Percentiles rank a stretch among this genome's conserved stretches.
Conservation (phyloP, 2,113 vertebrate genomes). For the Laterallus jamaicensis region DNA sequence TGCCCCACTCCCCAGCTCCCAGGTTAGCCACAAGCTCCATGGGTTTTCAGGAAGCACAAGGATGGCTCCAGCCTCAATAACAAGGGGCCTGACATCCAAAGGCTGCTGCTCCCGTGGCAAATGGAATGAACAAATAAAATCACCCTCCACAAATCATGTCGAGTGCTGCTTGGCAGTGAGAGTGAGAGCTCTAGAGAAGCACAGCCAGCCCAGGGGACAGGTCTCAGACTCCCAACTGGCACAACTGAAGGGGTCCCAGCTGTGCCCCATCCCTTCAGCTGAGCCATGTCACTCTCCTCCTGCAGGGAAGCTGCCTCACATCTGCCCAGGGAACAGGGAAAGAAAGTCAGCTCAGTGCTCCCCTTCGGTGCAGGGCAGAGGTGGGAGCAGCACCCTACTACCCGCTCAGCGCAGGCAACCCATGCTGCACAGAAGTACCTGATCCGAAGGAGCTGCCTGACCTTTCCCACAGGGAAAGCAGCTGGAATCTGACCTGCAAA, state of each 20-base stretch:
- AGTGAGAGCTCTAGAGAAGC: not conserved
- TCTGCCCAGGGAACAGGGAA: not conserved
- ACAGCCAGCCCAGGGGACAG: not conserved
- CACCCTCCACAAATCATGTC: not conserved
- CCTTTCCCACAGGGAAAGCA: not conserved
- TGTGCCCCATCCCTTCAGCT: not conserved
- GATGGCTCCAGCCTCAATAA: not conserved
- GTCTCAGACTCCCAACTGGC: not conserved
- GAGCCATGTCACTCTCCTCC: not conserved
- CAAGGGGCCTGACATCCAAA: not conserved
- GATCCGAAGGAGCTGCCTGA: not conserved
- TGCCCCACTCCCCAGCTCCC: not conserved
- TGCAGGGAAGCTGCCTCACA: not conserved
- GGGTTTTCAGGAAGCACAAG: not conserved
- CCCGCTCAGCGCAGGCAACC: not conserved
- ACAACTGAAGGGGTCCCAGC: not conserved
- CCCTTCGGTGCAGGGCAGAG: not conserved
- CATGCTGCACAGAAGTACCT: not conserved
- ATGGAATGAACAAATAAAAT: not conserved
- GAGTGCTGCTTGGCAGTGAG: not conserved
- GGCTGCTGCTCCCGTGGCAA: not conserved
- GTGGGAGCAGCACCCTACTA: not conserved
- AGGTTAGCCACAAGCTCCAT: not conserved
- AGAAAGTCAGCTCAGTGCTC: not conserved
- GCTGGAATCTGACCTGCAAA: not conserved